A percentile compares a stretch with the other conserved stretches of the same genome.
Evolutionary conservation across 2,797 vertebrate species (phyloP).

Genomic region (Strix occidentalis): DNA sequence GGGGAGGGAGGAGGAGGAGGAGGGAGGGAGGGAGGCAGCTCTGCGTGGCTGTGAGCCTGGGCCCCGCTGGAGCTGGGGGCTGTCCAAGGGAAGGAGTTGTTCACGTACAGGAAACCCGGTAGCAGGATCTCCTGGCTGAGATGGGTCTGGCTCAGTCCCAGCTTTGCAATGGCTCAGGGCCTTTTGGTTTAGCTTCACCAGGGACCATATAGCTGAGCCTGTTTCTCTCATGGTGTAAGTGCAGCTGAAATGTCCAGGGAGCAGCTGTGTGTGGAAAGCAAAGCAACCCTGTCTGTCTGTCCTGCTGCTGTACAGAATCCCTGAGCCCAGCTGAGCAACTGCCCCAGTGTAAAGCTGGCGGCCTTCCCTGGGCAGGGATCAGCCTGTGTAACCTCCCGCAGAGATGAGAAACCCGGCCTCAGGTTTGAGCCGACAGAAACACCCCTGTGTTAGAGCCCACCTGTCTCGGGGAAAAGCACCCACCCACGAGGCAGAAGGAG

Average conservation of each 20-base stretch:
- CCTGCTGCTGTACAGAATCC: background rate
- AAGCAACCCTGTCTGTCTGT: background rate
- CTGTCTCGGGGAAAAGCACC: background rate
- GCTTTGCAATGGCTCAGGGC: background rate
- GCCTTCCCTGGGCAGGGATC: background rate
- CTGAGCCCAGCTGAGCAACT: background rate
- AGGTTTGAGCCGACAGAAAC: background rate
- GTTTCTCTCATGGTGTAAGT: background rate
- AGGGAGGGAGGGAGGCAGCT: background rate
- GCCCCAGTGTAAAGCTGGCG: background rate
- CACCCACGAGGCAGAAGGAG: background rate
- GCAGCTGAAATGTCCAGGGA: background rate
- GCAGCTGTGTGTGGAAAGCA: background rate
- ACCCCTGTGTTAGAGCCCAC: background rate
- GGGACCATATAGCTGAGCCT: background rate
- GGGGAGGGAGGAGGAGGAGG: background rate
- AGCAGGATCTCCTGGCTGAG: conserved; percentile 27
- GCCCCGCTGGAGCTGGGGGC: background rate
- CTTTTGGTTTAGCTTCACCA: background rate
- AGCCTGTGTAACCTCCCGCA: background rate
- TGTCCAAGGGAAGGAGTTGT: conserved; percentile 37
- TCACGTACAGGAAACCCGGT: conserved; percentile 37
- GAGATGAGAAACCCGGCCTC: background rate
- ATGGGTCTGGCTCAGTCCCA: background rate
- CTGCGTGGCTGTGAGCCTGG: background rate